A percentile compares a stretch with the other conserved stretches of the same genome.
phyloP scores from a whole-genome alignment of 2,888 invertebrate genomes.

The Lasioglossum figueresi region DNA sequence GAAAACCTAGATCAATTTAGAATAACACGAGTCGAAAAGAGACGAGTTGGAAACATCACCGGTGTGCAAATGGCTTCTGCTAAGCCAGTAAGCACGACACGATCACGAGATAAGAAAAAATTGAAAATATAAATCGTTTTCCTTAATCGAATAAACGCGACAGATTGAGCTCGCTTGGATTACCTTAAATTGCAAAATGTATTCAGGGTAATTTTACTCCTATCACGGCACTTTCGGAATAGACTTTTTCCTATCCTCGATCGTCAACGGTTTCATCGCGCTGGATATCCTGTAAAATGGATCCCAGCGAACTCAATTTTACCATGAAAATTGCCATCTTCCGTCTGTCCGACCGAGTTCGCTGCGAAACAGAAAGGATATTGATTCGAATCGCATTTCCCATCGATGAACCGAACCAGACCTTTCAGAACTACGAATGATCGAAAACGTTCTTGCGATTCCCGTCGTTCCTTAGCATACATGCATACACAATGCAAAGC shows the following conservation, averaged over 20 bases:
- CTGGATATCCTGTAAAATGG: slow-evolving; percentile 17
- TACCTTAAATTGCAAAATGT: not conserved
- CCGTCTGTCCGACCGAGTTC: slow-evolving; percentile 29
- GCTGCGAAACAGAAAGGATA: slow-evolving; percentile 41
- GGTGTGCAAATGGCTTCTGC: not conserved
- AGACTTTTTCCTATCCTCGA: slow-evolving; percentile 14
- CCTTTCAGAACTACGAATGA: not conserved
- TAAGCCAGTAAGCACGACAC: not conserved
- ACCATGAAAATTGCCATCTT: slow-evolving; percentile 48
- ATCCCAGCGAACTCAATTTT: slow-evolving; percentile 38
- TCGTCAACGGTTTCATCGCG: not conserved
- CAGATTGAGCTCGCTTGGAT: slow-evolving; percentile 2
- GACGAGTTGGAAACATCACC: not conserved
- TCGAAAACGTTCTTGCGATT: slow-evolving; percentile 4
- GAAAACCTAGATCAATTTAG: not conserved
- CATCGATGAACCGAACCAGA: not conserved
- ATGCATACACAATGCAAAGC: not conserved
- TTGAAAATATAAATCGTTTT: slow-evolving; percentile 34
- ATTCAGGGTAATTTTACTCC: not conserved
- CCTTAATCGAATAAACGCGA: slow-evolving; percentile 27
- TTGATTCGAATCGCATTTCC: slow-evolving; percentile 36
- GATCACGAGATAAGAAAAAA: slow-evolving; percentile 15
- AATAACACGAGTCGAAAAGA: not conserved
- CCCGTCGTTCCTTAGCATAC: not conserved
- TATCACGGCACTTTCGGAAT: not conserved